phyloP scores from a whole-genome alignment of 2,888 invertebrate genomes.

The Horisme vitalbata region DNA sequence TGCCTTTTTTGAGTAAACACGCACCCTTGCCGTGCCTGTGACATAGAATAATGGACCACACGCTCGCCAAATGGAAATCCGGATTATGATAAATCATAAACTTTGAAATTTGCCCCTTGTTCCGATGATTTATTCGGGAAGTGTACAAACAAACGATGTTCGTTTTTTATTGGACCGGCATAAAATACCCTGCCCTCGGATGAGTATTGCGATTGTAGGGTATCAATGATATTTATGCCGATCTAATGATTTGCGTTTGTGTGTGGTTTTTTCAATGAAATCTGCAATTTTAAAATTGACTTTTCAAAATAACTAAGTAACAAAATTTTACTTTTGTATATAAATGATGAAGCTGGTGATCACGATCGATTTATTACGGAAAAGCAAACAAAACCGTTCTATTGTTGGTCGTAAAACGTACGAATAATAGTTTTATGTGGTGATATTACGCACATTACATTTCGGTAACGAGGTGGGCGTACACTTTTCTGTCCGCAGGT shows the following conservation, averaged over 20 bases:
- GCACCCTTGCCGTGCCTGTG: conserved; percentile 75
- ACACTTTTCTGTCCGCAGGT: background rate
- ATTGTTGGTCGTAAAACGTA: conserved; percentile 33
- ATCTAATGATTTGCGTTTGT: conserved; percentile 3
- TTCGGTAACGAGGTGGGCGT: conserved; percentile 17
- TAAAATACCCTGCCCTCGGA: conserved; percentile 9
- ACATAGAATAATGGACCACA: conserved; percentile 78
- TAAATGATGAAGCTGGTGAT: conserved; percentile 3
- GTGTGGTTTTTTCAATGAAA: no score
- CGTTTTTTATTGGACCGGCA: conserved; percentile 49
- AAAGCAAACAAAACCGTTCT: conserved; percentile 27
- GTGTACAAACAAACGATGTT: conserved; percentile 63
- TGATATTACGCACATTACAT: conserved; percentile 29
- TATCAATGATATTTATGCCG: background rate
- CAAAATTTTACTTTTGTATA: conserved; percentile 4
- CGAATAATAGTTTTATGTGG: conserved; percentile 32
- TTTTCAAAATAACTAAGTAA: no score
- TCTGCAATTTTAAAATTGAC: no score
- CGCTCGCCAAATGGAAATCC: conserved; percentile 77
- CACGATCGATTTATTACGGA: conserved; percentile 30
- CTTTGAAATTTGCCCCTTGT: conserved; percentile 76
- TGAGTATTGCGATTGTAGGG: conserved; percentile 10
- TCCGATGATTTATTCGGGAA: conserved; percentile 70
- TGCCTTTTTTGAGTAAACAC: conserved; percentile 63
- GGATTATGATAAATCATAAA: conserved; percentile 81